phyloP scores from a whole-genome alignment of 2,113 vertebrate species.

The Centropus bengalensis region DNA sequence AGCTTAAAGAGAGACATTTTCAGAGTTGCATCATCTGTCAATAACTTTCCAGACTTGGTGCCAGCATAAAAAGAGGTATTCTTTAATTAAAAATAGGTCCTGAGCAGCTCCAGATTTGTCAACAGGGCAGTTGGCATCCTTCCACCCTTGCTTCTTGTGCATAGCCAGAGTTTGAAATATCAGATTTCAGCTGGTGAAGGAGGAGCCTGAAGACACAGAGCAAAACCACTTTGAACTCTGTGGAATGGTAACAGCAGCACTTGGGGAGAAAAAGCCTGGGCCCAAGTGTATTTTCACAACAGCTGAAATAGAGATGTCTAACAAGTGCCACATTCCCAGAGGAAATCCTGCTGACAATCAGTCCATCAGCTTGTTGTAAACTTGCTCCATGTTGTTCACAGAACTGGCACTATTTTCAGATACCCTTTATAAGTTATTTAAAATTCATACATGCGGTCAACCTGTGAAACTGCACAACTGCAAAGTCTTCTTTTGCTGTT shows the following conservation, averaged over 20 bases:
- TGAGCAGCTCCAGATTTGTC: not conserved
- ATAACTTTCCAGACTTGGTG: not conserved
- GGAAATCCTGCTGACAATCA: not conserved
- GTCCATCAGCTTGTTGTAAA: not conserved
- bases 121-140: not conserved
- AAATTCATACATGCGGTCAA: not conserved
- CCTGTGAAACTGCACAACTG: not conserved
- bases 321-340: slow-evolving; percentile 6
- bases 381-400: not conserved
- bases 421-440: not conserved
- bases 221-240: not conserved
- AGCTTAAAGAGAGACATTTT: not conserved
- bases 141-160: not conserved
- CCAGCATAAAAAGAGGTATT: not conserved
- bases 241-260: not conserved
- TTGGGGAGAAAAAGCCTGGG: not conserved
- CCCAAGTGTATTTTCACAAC: not conserved
- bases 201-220: not conserved
- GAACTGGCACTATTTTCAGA: not conserved
- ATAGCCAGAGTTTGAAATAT: not conserved
- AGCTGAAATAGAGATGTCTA: not conserved
- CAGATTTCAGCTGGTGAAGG: not conserved
- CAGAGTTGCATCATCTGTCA: not conserved
- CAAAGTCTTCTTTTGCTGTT: not conserved
- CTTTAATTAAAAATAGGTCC: not conserved